Conservation (phyloP, 2,797 vertebrate genomes). For the Champsocephalus gunnari region DNA sequence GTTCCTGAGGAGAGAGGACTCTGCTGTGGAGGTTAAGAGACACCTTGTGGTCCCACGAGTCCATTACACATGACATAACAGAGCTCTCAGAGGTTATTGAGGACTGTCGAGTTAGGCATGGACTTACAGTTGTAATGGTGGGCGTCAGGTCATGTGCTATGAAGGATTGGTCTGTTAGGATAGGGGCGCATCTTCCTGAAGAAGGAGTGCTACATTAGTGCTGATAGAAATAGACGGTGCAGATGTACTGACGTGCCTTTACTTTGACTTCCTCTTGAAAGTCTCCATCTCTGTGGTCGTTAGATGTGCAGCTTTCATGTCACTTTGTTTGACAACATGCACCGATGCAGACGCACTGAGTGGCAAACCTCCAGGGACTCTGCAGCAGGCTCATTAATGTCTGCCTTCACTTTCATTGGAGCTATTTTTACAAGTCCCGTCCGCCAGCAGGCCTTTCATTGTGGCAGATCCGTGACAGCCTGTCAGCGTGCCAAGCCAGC, state of each 20-base stretch:
- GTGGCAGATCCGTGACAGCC: conserved; percentile 65
- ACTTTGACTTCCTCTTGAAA: conserved; percentile 20
- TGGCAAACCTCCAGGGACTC: conserved; percentile 65
- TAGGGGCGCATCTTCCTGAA: not conserved
- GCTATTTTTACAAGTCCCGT: conserved; percentile 79
- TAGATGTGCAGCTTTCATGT: conserved; percentile 61
- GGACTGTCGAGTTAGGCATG: not conserved
- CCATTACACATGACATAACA: conserved; percentile 48
- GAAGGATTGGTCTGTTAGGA: conserved; percentile 4
- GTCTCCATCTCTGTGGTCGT: conserved; percentile 28
- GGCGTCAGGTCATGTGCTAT: not conserved
- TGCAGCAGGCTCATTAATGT: conserved; percentile 78
- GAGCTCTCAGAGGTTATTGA: not conserved
- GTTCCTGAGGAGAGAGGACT: conserved; percentile 4
- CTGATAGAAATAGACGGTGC: not conserved
- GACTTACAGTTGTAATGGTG: not conserved
- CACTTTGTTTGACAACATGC: conserved; percentile 51
- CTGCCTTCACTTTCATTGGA: conserved; percentile 69
- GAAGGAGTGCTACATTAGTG: not conserved
- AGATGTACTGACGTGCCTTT: not conserved
- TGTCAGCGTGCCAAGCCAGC: conserved; percentile 58
- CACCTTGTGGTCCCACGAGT: conserved; percentile 77
- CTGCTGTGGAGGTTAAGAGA: conserved; percentile 81
- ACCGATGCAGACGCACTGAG: conserved; percentile 33
- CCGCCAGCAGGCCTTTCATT: conserved; percentile 54